Evolutionary conservation across 2,888 invertebrate genomes (phyloP).

Genomic region (Nasonovia ribisnigri): DNA sequence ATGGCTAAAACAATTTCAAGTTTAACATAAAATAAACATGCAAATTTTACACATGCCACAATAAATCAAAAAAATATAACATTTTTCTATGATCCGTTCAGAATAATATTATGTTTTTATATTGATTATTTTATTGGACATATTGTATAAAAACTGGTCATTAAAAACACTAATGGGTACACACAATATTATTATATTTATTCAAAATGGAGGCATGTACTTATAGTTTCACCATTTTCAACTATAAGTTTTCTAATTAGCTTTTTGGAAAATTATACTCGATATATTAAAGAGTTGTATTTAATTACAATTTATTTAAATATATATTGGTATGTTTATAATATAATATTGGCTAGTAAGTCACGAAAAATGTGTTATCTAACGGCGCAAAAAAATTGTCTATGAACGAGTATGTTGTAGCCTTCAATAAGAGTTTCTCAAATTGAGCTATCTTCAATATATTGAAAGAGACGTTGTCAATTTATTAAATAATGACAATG

Average conservation of each 20-base stretch:
- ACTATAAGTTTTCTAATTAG: background rate
- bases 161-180: background rate
- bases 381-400: background rate
- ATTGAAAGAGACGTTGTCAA: background rate
- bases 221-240: background rate
- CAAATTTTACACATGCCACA: background rate
- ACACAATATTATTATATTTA: background rate
- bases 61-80: background rate
- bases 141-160: background rate
- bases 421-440: background rate
- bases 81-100: background rate
- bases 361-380: background rate
- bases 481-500: background rate
- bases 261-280: background rate
- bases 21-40: background rate
- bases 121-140: background rate
- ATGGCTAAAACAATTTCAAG: background rate
- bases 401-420: background rate
- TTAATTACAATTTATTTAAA: background rate
- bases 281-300: background rate
- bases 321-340: background rate
- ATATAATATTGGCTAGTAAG: background rate
- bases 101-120: background rate
- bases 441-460: background rate
- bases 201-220: background rate